Evolutionary conservation across 2,113 vertebrate species (phyloP).

Genomic region (Neomonachus schauinslandi): DNA sequence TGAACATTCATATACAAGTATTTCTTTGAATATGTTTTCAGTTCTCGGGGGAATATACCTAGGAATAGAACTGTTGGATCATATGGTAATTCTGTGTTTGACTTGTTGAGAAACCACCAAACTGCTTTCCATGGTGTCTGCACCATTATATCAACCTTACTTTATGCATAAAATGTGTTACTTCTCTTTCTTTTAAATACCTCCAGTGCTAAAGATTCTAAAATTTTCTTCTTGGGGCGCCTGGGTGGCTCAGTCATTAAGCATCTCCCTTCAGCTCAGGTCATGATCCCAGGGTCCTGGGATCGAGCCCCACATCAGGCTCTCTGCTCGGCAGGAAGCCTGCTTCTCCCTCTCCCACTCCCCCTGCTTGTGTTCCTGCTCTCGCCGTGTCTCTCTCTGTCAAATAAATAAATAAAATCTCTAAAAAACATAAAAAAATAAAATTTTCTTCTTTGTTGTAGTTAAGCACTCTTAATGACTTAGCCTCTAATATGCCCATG

Average conservation of each 20-base stretch:
- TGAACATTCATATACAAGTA: not conserved
- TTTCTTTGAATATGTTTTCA: conserved; percentile 31
- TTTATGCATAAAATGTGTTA: not conserved
- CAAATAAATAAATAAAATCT: too few species aligned
- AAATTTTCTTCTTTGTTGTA: not conserved
- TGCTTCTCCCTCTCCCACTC: too few species aligned
- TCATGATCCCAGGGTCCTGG: too few species aligned
- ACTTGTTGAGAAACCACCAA: conserved; percentile 17
- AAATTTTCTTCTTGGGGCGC: not conserved
- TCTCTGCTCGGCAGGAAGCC: too few species aligned
- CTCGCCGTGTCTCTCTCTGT: too few species aligned
- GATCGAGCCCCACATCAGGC: too few species aligned
- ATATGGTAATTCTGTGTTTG: not conserved
- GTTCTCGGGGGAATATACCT: not conserved
- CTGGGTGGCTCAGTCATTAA: too few species aligned
- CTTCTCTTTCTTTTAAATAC: conserved; percentile 39
- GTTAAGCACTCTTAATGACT: not conserved
- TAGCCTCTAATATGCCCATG: not conserved
- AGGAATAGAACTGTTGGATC: not conserved
- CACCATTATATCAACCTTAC: conserved; percentile 13
- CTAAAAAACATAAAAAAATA: not conserved
- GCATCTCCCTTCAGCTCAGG: too few species aligned
- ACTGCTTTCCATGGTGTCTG: not conserved
- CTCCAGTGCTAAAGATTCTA: not conserved
- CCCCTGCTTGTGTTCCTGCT: too few species aligned